Evolutionary conservation across 2,888 invertebrate genomes (phyloP).

Genomic region (Liodrosophila aerea): DNA sequence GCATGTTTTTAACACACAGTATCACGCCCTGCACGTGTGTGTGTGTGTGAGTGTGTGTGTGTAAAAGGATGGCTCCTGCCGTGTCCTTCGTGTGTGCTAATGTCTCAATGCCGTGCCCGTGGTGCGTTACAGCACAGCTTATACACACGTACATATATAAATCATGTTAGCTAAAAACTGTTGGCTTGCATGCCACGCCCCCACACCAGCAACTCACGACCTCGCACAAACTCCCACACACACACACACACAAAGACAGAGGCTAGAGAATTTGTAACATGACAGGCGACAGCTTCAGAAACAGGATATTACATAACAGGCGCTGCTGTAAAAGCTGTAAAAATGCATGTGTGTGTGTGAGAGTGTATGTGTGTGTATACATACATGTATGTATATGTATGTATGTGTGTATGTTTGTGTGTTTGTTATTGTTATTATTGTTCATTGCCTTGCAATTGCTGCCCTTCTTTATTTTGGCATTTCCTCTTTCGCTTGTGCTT

Average conservation of each 20-base stretch:
- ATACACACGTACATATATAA: conserved; percentile 52
- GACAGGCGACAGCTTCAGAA: conserved; percentile 75
- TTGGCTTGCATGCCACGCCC: conserved; percentile 68
- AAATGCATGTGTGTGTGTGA: conserved; percentile 22
- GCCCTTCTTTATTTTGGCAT: conserved; percentile 12
- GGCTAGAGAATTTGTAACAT: conserved; percentile 62
- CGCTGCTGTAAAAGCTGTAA: conserved; percentile 54
- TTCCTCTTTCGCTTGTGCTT: conserved; percentile 22
- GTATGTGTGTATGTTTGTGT: conserved; percentile 10
- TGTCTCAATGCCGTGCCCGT: conserved; percentile 73
- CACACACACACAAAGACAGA: conserved; percentile 17
- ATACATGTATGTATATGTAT: conserved; percentile 8
- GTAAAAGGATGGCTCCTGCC: neutral
- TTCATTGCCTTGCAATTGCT: conserved; percentile 43
- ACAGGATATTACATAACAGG: conserved; percentile 75
- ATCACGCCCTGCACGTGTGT: conserved; percentile 19
- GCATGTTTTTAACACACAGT: conserved; percentile 38
- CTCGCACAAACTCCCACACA: conserved; percentile 19
- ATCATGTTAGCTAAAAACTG: conserved; percentile 62
- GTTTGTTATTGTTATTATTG: conserved; percentile 25
- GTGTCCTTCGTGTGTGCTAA: conserved; percentile 42
- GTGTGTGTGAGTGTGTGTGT: conserved; percentile 8
- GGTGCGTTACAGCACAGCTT: conserved; percentile 47
- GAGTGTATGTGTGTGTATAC: conserved; percentile 13
- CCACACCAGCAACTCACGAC: conserved; percentile 38